Conservation (phyloP, 37 sponge, comb jelly and placozoan genomes). For the Oopsacas minuta region DNA sequence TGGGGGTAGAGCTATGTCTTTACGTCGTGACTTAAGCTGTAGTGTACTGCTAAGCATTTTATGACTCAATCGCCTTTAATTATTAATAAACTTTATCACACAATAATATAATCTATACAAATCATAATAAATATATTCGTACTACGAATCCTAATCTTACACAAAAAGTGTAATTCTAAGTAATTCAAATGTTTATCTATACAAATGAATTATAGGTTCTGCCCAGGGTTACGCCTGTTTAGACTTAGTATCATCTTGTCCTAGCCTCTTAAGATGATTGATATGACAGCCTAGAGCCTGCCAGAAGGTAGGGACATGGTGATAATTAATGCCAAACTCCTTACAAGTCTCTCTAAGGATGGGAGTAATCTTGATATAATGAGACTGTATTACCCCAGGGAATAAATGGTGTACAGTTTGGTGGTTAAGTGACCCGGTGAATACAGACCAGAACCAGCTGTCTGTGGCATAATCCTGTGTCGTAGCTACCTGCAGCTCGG, state of each 20-base stretch:
- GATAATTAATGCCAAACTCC: constrained; percentile 40
- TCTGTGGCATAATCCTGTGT: constrained; percentile 46
- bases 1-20: not conserved
- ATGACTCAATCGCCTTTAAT: too few species aligned
- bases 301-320: constrained; percentile 44
- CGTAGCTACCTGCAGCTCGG: constrained; percentile 46
- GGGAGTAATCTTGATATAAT: constrained; percentile 35
- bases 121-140: too few species aligned
- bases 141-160: too few species aligned
- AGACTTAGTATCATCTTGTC: constrained; percentile 29
- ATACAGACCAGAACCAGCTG: constrained; percentile 43
- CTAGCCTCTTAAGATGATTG: constrained; percentile 58
- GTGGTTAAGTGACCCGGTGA: constrained; percentile 48
- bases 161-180: too few species aligned
- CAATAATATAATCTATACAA: too few species aligned
- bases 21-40: not conserved
- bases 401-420: constrained; percentile 56
- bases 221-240: not conserved
- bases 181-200: too few species aligned
- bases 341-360: constrained; percentile 43
- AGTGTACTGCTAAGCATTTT: not conserved
- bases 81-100: too few species aligned
- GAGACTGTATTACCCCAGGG: constrained; percentile 37
- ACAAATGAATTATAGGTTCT: too few species aligned
- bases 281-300: constrained; percentile 74